phyloP scores from a whole-genome alignment of 2,797 vertebrate species.

The Enteromius trimaculatus region DNA sequence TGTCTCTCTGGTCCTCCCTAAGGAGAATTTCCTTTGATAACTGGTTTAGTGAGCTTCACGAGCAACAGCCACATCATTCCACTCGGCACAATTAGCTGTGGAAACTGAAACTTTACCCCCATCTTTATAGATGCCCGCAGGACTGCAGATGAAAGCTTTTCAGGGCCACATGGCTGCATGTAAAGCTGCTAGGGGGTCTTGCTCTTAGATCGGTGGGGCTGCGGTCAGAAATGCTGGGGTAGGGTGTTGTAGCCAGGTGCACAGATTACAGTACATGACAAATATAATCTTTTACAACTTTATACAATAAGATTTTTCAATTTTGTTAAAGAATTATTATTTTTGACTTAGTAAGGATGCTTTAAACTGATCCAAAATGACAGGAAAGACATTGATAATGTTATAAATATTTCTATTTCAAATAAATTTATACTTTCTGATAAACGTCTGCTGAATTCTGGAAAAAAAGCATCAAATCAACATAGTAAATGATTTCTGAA shows the following conservation, averaged over 20 bases:
- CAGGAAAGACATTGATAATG: background rate
- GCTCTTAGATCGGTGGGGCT: constrained; percentile 11
- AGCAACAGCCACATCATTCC: constrained; percentile 40
- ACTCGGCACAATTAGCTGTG: constrained; percentile 40
- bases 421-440: constrained; percentile 2
- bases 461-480: background rate
- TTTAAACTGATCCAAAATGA: background rate
- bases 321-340: background rate
- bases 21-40: constrained; percentile 47
- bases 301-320: background rate
- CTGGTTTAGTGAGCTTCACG: constrained; percentile 37
- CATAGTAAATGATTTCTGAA: background rate
- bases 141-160: constrained; percentile 71
- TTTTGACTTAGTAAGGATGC: background rate
- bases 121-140: constrained; percentile 38
- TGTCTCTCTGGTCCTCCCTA: constrained; percentile 27
- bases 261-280: background rate
- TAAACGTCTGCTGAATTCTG: background rate
- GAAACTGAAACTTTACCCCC: constrained; percentile 44
- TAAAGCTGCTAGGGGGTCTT: constrained; percentile 59
- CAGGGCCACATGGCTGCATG: constrained; percentile 67
- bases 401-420: background rate
- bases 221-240: constrained; percentile 5
- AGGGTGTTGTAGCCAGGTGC: background rate
- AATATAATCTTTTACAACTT: background rate